Conservation (phyloP, 2,113 vertebrate species). For the Notiomystis cincta region DNA sequence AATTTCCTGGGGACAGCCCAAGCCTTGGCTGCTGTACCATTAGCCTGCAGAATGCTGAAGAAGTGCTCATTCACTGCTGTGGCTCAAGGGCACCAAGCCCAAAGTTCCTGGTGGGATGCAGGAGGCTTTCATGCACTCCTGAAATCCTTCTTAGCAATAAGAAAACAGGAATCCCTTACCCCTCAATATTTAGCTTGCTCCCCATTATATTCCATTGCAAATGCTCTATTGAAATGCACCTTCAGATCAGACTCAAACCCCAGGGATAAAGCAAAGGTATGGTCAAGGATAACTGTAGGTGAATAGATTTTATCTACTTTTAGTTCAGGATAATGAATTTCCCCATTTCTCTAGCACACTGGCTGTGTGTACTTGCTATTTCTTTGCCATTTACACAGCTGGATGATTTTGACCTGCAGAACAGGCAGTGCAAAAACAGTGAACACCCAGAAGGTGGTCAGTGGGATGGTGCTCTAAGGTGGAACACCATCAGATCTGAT, state of each 20-base stretch:
- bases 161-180: not conserved
- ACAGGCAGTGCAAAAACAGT: not conserved
- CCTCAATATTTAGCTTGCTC: not conserved
- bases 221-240: not conserved
- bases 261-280: not conserved
- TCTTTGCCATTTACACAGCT: not conserved
- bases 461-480: not conserved
- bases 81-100: not conserved
- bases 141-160: not conserved
- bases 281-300: not conserved
- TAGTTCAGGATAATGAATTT: not conserved
- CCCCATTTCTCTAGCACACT: not conserved
- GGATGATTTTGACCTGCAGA: not conserved
- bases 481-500: not conserved
- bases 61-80: not conserved
- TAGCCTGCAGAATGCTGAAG: not conserved
- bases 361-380: not conserved
- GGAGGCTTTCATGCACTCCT: not conserved
- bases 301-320: not conserved
- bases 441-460: accelerated
- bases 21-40: not conserved
- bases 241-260: not conserved
- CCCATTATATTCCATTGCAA: not conserved
- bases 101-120: not conserved
- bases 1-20: not conserved